Base-by-base conservation (phyloP, 2,888 invertebrate genomes). In the Macrophya alboannulata region DNA sequence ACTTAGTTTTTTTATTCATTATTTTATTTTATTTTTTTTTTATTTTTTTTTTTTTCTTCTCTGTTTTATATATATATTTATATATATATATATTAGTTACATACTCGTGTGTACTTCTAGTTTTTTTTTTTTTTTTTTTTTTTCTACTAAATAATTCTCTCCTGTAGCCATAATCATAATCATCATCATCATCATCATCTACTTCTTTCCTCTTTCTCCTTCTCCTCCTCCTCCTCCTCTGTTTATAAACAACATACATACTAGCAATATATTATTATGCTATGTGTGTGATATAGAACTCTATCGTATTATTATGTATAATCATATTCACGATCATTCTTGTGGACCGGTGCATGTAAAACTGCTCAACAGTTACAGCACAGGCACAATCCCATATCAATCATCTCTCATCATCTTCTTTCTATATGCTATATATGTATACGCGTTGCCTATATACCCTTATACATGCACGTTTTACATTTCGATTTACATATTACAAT, bases 191-290 rank as follows among this genome's bases (percentile, higher is more conserved):
- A 37, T 68, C 37, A 68, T 76, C 77, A 45, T 76, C 21, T n/a
- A n/a, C n/a, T n/a, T n/a, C n/a, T n/a, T n/a, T n/a, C n/a, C n/a
- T n/a, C 82, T 62, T 84, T 40, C 15, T 84, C 48, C 71, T 43
- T 76, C 86, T 88, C 90, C 89, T 91, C n/a, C 8, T n/a, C 9
- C 40, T 43, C 9, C 9, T 72, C 4, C 17, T 72, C 10, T 77
- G 21, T 77, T 77, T 31, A 48, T 93, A 92, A 91, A 92, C 92
- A 93, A 91, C 92, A 90, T 92, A 92, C 91, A 93, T 92, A 91
- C 91, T 93, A 93, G 92, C 92, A 92, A 93, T 93, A 93, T 93
- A 93, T 93, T 93, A 93, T 92, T 93, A 93, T 93, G 93, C 92
- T 93, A 91, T 93, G 90, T 91, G 90, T 92, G 91, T 92, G 91